phyloP scores from a whole-genome alignment of 2,113 vertebrate species.

The Spheniscus mendiculus region DNA sequence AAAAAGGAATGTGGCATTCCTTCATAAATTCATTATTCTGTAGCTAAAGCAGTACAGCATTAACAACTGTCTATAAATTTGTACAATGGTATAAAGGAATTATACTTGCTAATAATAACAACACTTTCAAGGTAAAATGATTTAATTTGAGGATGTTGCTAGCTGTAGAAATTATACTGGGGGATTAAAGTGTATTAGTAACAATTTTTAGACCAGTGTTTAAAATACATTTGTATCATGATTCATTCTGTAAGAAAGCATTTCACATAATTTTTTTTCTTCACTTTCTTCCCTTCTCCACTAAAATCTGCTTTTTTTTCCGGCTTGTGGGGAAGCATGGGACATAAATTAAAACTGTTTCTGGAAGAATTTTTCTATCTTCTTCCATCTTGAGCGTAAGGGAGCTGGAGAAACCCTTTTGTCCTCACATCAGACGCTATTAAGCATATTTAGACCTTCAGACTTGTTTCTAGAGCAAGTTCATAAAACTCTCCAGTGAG shows the following conservation, averaged over 20 bases:
- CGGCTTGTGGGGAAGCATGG: neutral
- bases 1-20: neutral
- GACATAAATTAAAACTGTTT: neutral
- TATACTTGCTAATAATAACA: neutral
- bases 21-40: neutral
- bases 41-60: neutral
- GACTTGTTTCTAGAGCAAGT: neutral
- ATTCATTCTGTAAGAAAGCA: neutral
- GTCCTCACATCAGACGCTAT: neutral
- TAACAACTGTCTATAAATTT: neutral
- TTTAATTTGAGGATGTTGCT: neutral
- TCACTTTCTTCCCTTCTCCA: neutral
- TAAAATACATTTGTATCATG: neutral
- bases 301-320: neutral
- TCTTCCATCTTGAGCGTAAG: neutral
- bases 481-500: neutral
- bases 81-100: neutral
- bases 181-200: neutral
- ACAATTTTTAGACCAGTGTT: neutral
- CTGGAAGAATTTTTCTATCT: neutral
- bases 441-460: neutral
- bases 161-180: neutral
- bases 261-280: neutral
- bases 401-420: neutral
- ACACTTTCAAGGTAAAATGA: neutral